Evolutionary conservation across 2,888 invertebrate species (phyloP).

Genomic region (Apodemia zela): DNA sequence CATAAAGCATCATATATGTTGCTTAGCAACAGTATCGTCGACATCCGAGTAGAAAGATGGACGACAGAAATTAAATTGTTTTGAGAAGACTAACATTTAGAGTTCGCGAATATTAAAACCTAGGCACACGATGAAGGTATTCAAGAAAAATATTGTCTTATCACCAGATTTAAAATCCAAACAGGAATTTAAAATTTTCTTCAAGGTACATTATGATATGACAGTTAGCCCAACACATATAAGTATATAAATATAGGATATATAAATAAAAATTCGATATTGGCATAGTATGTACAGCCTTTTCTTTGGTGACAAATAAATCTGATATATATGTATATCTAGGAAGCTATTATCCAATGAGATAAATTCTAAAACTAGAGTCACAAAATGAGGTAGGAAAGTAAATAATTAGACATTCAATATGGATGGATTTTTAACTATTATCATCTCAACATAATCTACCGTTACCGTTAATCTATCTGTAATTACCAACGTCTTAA

Average conservation of each 20-base stretch:
- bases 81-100: constrained; percentile 28
- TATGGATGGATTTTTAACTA: constrained; percentile 47
- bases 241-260: constrained; percentile 19
- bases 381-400: constrained; percentile 74
- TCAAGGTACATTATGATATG: constrained; percentile 63
- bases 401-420: constrained; percentile 54
- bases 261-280: constrained; percentile 21
- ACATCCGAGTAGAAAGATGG: background rate
- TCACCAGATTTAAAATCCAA: constrained; percentile 44
- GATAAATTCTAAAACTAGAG: constrained; percentile 55
- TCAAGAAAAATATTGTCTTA: constrained; percentile 59
- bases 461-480: constrained; percentile 10
- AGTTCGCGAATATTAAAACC: constrained; percentile 34
- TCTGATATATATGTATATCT: constrained; percentile 43
- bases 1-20: background rate
- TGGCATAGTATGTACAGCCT: constrained; percentile 53
- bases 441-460: constrained; percentile 24
- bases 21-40: background rate
- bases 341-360: constrained; percentile 45
- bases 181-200: constrained; percentile 35
- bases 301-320: constrained; percentile 67
- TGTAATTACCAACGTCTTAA: too few species aligned
- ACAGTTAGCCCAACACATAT: constrained; percentile 28
- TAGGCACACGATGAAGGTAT: constrained; percentile 54
- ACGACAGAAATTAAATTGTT: background rate